Percentiles rank a stretch among this genome's conserved stretches.
phyloP scores from a whole-genome alignment of 2,797 vertebrate genomes.

The Heterohyrax brucei region DNA sequence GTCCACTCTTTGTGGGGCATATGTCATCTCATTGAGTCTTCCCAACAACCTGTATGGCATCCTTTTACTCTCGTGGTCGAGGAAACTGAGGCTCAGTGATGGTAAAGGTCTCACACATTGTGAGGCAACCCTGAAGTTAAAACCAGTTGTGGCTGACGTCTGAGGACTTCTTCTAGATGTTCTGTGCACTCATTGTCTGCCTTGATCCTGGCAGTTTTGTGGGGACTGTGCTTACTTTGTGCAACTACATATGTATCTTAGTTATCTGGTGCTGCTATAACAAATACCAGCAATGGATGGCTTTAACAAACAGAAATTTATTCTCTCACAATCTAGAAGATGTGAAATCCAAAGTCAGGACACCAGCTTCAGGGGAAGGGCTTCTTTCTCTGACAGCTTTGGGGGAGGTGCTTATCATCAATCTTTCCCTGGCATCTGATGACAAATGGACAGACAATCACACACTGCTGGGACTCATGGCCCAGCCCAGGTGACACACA shows the following conservation, averaged over 20 bases:
- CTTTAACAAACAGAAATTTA: no score
- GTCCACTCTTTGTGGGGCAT: background rate
- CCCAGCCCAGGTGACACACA: no score
- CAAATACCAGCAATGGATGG: no score
- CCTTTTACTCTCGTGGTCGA: background rate
- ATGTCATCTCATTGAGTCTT: background rate
- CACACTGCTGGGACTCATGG: no score
- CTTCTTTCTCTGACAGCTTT: no score
- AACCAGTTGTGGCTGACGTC: background rate
- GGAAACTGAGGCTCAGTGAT: background rate
- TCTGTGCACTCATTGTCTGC: background rate
- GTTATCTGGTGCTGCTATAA: no score
- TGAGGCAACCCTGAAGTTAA: background rate
- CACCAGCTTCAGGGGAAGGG: no score
- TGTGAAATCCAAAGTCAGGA: no score
- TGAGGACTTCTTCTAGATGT: background rate
- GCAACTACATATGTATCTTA: background rate
- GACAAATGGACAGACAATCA: no score
- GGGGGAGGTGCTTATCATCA: no score
- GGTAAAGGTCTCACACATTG: background rate
- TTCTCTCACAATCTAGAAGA: no score
- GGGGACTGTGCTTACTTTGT: background rate
- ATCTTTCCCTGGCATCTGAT: no score
- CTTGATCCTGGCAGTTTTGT: background rate
- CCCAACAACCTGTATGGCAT: background rate